Percentiles rank a stretch among this genome's conserved stretches.
Conservation (phyloP, 2,888 invertebrate species). For the Troides helena region DNA sequence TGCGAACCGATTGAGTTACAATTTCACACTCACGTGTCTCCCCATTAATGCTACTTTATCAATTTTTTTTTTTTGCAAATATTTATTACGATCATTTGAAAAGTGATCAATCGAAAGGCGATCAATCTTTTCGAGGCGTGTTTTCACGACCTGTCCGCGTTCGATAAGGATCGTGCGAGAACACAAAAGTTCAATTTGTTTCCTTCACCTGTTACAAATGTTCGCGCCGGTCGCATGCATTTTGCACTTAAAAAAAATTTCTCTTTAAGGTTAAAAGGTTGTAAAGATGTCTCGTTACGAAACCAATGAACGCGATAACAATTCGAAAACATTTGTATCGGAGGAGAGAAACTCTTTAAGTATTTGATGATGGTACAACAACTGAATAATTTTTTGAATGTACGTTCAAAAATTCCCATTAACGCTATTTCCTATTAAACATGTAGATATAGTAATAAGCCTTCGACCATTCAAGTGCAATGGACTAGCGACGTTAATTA, state of each 20-base stretch:
- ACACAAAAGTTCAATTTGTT: slow-evolving; percentile 22
- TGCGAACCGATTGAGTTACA: slow-evolving; percentile 6
- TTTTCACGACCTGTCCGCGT: slow-evolving; percentile 9
- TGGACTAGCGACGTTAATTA: slow-evolving; percentile 24
- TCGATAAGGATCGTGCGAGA: slow-evolving; percentile 18
- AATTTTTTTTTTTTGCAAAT: slow-evolving; percentile 30
- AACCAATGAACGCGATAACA: slow-evolving; percentile 14
- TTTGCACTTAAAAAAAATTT: slow-evolving; percentile 13
- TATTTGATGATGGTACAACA: too few species aligned
- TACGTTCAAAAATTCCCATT: not conserved
- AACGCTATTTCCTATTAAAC: too few species aligned
- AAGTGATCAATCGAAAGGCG: slow-evolving; percentile 17
- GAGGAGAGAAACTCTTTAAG: slow-evolving; percentile 9
- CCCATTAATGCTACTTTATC: slow-evolving; percentile 3
- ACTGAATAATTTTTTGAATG: too few species aligned
- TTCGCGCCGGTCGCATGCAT: not conserved
- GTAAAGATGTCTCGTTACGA: slow-evolving; percentile 11
- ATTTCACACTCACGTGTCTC: too few species aligned
- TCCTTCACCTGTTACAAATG: slow-evolving; percentile 17
- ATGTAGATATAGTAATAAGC: not conserved
- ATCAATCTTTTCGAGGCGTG: slow-evolving; percentile 22
- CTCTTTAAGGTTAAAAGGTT: slow-evolving; percentile 15
- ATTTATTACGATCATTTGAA: slow-evolving; percentile 34
- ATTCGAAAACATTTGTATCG: slow-evolving; percentile 21
- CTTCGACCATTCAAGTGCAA: not conserved